These are phyloP conservation scores for Sepioteuthis lessoniana DNA, from an alignment of 2,888 invertebrate genomes.

Conservation along the genomic window DNA sequence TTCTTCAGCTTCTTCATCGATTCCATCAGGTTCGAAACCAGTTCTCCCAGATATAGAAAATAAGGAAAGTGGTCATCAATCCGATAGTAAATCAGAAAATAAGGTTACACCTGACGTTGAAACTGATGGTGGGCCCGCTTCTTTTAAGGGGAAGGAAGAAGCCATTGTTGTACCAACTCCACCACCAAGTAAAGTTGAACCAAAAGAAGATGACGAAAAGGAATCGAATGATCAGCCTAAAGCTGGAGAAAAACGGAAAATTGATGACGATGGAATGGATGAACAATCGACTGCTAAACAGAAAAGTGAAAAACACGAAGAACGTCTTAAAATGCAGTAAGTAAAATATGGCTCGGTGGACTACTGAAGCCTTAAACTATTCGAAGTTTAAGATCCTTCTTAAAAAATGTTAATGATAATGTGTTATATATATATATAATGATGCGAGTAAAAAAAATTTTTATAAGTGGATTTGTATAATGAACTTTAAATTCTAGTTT, in stretches of 20 bases:
- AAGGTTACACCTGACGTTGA: neutral
- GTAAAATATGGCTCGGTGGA: neutral
- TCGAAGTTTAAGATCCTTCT: too few relatives aligned
- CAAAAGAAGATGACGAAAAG: neutral
- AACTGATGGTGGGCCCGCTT: neutral
- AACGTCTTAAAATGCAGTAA: conserved; percentile 43
- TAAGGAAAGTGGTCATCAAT: neutral
- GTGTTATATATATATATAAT: too few relatives aligned
- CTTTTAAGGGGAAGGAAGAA: neutral
- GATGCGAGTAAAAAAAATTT: too few relatives aligned
- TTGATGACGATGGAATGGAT: neutral
- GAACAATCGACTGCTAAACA: neutral
- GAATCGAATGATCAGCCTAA: neutral
- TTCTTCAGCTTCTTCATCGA: neutral
- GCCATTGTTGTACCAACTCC: too few relatives aligned
- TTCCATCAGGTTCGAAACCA: neutral
- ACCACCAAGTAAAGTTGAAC: neutral
- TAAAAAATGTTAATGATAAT: too few relatives aligned
- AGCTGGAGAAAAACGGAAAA: neutral
- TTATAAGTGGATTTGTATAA: too few relatives aligned
- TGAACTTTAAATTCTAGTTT: too few relatives aligned
- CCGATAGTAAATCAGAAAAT: neutral
- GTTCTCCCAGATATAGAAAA: neutral
- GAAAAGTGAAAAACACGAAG: conserved; percentile 44
- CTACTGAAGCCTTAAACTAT: too few relatives aligned